Percentiles rank a stretch among this genome's conserved stretches.
These are phyloP conservation scores for Ormyrus nitidulus DNA, from an alignment of 2,888 invertebrate species.

Conservation along the genomic window DNA sequence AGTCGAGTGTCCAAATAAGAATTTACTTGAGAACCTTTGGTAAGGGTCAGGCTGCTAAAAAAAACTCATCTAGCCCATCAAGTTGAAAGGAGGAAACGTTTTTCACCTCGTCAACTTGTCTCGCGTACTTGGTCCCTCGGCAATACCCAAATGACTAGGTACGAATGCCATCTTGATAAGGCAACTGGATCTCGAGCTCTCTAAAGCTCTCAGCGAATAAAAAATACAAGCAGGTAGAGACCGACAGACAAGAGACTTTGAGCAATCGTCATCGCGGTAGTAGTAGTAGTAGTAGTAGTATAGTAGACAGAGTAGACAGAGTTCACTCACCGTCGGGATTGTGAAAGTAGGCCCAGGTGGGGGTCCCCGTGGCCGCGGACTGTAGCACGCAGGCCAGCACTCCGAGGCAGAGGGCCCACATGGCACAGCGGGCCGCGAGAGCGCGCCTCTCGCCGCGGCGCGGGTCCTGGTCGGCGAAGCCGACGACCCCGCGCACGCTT, in stretches of 20 bases:
- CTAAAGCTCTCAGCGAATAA: too few species aligned
- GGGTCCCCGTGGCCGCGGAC: slow-evolving; percentile 88
- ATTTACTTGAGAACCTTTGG: too few species aligned
- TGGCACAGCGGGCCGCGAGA: slow-evolving; percentile 73
- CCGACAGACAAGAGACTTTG: not conserved
- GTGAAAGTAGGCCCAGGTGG: slow-evolving; percentile 91
- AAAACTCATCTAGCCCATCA: not conserved
- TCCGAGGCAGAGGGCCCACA: slow-evolving; percentile 70
- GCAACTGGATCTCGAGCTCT: too few species aligned
- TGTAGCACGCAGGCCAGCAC: slow-evolving; percentile 83
- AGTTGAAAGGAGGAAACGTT: too few species aligned
- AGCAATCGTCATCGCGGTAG: slow-evolving; percentile 3
- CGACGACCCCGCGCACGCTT: slow-evolving; percentile 70
- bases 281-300: too few species aligned
- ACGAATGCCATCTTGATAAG: too few species aligned
- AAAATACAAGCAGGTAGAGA: not conserved
- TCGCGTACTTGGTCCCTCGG: too few species aligned
- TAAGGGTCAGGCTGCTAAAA: not conserved
- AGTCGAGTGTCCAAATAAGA: too few species aligned
- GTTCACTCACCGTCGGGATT: slow-evolving; percentile 80
- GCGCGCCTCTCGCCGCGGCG: slow-evolving; percentile 70
- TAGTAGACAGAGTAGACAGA: not conserved
- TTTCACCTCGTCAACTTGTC: too few species aligned
- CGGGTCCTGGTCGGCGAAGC: slow-evolving; percentile 69
- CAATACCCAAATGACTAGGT: too few species aligned